Conservation (phyloP, 2,113 vertebrate genomes). For the Bothrops jararaca region DNA sequence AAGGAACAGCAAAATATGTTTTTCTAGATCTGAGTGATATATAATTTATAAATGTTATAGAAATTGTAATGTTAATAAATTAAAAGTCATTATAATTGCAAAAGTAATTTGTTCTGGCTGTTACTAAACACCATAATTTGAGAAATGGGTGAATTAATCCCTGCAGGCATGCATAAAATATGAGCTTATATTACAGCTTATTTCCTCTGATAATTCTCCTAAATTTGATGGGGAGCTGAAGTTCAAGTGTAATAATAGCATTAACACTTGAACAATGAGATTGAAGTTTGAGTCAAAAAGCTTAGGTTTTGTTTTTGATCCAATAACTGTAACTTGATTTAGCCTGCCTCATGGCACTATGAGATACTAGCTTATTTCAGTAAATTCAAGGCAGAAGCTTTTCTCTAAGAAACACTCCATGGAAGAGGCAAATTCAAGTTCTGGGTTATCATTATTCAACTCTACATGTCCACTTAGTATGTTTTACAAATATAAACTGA, state of each 20-base stretch:
- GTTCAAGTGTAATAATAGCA: not conserved
- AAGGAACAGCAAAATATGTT: not conserved
- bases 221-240: not conserved
- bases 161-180: not conserved
- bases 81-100: not conserved
- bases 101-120: not conserved
- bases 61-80: not conserved
- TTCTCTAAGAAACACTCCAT: not conserved
- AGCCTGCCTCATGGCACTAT: not conserved
- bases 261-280: not conserved
- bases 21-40: not conserved
- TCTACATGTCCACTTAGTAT: not conserved
- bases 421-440: not conserved
- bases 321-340: not conserved
- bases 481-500: not conserved
- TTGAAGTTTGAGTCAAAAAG: not conserved
- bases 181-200: not conserved
- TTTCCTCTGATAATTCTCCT: not conserved
- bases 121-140: not conserved
- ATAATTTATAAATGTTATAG: not conserved
- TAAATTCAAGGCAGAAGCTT: not conserved
- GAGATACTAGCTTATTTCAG: not conserved
- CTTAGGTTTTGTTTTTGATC: not conserved
- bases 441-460: not conserved
- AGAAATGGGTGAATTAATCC: not conserved